Conservation (phyloP, 2,888 invertebrate species). For the Pterostichus madidus region DNA sequence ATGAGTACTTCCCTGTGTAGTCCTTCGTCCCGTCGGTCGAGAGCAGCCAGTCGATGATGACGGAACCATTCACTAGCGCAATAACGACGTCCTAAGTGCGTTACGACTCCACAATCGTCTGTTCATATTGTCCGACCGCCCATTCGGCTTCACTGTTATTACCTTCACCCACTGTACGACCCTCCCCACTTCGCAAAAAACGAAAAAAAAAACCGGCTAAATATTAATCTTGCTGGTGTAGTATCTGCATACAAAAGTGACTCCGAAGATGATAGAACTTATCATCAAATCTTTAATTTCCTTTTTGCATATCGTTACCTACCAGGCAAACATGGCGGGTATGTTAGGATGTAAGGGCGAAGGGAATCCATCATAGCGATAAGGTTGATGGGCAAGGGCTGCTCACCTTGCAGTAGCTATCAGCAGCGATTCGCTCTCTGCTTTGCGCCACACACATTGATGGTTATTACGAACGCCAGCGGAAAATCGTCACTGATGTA, state of each 20-base stretch:
- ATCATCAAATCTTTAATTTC: conserved; percentile 77
- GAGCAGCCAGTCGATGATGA: conserved; percentile 18
- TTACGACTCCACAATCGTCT: conserved; percentile 15
- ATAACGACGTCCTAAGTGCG: conserved; percentile 35
- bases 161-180: neutral
- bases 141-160: conserved; percentile 55
- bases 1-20: neutral
- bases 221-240: conserved; percentile 71
- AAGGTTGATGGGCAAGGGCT: conserved; percentile 73
- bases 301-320: conserved; percentile 76
- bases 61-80: conserved; percentile 16
- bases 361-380: conserved; percentile 76
- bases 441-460: conserved; percentile 46
- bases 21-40: neutral
- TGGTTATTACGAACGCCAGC: conserved; percentile 56
- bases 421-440: conserved; percentile 71
- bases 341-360: conserved; percentile 69
- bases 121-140: conserved; percentile 33
- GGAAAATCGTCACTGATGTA: conserved; percentile 60
- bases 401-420: conserved; percentile 67
- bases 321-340: conserved; percentile 65
- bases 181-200: conserved; percentile 20
- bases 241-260: conserved; percentile 69
- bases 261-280: conserved; percentile 72
- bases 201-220: conserved; percentile 69